Evolutionary conservation across 2,888 invertebrate species (phyloP).

Genomic region (Acanthopleura granulata): DNA sequence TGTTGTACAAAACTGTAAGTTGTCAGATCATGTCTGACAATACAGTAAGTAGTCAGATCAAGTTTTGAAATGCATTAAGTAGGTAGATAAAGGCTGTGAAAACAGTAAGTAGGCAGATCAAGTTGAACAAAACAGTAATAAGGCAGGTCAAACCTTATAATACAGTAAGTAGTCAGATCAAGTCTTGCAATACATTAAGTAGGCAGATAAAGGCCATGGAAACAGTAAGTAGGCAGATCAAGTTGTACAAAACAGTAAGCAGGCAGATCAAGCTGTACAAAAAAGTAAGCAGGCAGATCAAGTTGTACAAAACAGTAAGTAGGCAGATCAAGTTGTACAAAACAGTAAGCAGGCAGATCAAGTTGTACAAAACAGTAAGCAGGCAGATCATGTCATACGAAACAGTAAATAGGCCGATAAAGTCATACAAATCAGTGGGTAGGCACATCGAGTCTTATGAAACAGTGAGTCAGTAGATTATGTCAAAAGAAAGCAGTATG

Average conservation of each 20-base stretch:
- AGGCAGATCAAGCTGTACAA: no score
- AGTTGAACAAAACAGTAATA: background rate
- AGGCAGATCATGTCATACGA: background rate
- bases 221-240: no score
- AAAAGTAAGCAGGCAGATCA: no score
- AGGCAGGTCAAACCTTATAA: no score
- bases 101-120: background rate
- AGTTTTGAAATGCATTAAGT: background rate
- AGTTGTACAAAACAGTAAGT: no score
- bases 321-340: no score
- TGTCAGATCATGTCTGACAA: slow-evolving; percentile 76
- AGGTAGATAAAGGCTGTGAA: background rate
- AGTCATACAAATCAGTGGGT: slow-evolving; percentile 75
- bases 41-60: slow-evolving; percentile 67
- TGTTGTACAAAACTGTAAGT: background rate
- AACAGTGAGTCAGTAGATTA: background rate
- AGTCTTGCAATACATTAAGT: no score
- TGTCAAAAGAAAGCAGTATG: background rate
- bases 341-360: no score
- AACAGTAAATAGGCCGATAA: slow-evolving; percentile 70
- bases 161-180: no score
- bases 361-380: no score
- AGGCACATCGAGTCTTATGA: background rate
- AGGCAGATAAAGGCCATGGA: no score
- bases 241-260: no score